A percentile compares a stretch with the other conserved stretches of the same genome.
Conservation (phyloP, 2,888 invertebrate genomes). For the Lordiphosa andalusiaca region DNA sequence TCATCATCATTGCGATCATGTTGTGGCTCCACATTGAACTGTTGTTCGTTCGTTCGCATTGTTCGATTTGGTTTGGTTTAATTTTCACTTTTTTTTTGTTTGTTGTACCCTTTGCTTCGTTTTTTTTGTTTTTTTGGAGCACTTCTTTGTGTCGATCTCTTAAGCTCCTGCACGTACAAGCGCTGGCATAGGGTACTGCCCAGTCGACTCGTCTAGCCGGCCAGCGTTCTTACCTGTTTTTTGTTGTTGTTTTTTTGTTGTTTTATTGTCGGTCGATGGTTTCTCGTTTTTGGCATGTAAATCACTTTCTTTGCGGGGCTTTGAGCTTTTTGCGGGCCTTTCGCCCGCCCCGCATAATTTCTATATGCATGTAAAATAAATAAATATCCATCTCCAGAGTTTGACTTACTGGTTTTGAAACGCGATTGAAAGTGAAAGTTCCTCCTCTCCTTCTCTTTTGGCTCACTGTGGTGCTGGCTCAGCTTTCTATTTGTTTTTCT, state of each 20-base stretch:
- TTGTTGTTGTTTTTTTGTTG: too few relatives aligned
- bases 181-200: slow-evolving; percentile 34
- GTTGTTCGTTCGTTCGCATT: slow-evolving; percentile 9
- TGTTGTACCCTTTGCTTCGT: too few relatives aligned
- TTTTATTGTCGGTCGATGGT: background rate
- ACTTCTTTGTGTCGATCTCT: too few relatives aligned
- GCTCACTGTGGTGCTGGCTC: slow-evolving; percentile 7
- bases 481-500: slow-evolving; percentile 60
- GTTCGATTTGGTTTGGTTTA: slow-evolving; percentile 2
- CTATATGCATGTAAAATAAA: slow-evolving; percentile 54
- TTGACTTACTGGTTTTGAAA: slow-evolving; percentile 57
- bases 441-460: slow-evolving; percentile 17
- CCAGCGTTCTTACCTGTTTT: slow-evolving; percentile 42
- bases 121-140: background rate
- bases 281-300: slow-evolving; percentile 24
- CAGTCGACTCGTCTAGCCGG: slow-evolving; percentile 18
- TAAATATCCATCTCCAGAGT: slow-evolving; percentile 36
- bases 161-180: too few relatives aligned
- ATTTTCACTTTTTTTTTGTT: too few relatives aligned
- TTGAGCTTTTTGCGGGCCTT: slow-evolving; percentile 48
- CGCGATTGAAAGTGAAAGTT: slow-evolving; percentile 74
- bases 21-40: slow-evolving; percentile 16
- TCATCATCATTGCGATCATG: slow-evolving; percentile 1
- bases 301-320: slow-evolving; percentile 59
- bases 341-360: slow-evolving; percentile 65